Conservation (phyloP, 2,113 vertebrate species). For the Dicentrarchus labrax region DNA sequence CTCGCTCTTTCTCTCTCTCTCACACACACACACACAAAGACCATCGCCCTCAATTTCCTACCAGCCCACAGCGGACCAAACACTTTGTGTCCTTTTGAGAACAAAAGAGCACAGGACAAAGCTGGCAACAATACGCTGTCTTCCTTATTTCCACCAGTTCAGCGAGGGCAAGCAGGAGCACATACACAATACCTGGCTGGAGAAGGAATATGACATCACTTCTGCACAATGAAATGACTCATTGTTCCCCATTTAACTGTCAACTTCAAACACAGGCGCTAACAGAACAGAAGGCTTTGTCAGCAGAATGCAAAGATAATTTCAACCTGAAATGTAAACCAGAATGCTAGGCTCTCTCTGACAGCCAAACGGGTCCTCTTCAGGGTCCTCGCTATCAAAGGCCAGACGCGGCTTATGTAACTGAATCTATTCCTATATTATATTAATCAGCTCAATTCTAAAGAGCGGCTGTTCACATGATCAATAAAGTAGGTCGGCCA, state of each 20-base stretch:
- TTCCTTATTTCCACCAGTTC: constrained; percentile 62
- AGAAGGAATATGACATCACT: constrained; percentile 74
- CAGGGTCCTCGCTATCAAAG: constrained; percentile 6
- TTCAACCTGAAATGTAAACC: constrained; percentile 44
- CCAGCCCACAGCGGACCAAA: constrained; percentile 7
- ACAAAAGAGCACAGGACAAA: constrained; percentile 62
- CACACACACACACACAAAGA: not conserved
- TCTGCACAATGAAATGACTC: constrained; percentile 69
- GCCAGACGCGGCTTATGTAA: constrained; percentile 17
- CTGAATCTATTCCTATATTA: not conserved
- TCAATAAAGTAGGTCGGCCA: constrained; percentile 18
- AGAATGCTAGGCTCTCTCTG: not conserved
- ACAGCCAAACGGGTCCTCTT: not conserved
- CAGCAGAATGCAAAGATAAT: constrained; percentile 37
- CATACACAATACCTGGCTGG: constrained; percentile 64
- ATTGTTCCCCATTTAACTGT: constrained; percentile 65
- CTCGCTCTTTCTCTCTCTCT: too few relatives aligned
- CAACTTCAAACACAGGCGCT: constrained; percentile 62
- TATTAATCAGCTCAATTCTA: constrained; percentile 16
- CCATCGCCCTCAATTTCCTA: constrained; percentile 39
- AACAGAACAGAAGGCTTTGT: constrained; percentile 22
- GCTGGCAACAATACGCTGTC: constrained; percentile 48
- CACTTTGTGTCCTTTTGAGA: constrained; percentile 39
- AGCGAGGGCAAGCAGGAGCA: constrained; percentile 38
- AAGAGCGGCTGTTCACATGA: not conserved